These are phyloP conservation scores for Drosophila melanosoma DNA, from an alignment of 2,888 invertebrate species.

Conservation along the genomic window DNA sequence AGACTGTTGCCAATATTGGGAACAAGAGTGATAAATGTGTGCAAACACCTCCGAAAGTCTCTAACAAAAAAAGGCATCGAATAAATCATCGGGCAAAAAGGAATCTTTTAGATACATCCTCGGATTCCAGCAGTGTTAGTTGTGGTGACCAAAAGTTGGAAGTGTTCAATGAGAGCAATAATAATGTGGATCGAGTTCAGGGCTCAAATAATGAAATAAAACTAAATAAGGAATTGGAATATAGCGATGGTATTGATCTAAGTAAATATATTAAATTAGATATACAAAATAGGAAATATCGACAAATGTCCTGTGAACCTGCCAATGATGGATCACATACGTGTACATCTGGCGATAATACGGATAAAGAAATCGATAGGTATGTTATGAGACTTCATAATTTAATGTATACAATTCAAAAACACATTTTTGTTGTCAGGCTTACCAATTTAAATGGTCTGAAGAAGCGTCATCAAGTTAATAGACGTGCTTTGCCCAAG, in stretches of 20 bases:
- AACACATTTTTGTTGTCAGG: conserved; percentile 45
- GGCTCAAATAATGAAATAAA: background rate
- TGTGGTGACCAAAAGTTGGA: background rate
- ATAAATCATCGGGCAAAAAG: conserved; percentile 67
- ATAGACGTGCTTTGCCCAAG: conserved; percentile 37
- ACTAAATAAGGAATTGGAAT: conserved; percentile 43
- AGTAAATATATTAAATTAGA: conserved; percentile 74
- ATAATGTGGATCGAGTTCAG: background rate
- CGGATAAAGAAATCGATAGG: conserved; percentile 83
- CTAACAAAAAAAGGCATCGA: conserved; percentile 56
- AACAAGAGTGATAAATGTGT: conserved; percentile 25
- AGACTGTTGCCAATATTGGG: conserved; percentile 34
- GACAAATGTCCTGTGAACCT: conserved; percentile 55
- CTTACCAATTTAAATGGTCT: conserved; percentile 79
- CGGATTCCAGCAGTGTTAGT: conserved; percentile 38
- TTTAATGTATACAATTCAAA: background rate
- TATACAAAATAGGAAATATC: conserved; percentile 56
- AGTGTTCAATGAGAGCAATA: background rate
- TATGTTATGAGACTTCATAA: conserved; percentile 29
- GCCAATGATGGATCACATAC: conserved; percentile 65
- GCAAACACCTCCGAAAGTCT: conserved; percentile 54
- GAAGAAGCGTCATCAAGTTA: conserved; percentile 56
- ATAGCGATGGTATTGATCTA: conserved; percentile 73
- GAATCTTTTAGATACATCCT: conserved; percentile 55
- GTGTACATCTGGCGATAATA: conserved; percentile 61